Evolutionary conservation across 2,797 vertebrate genomes (phyloP).

Genomic region (Sphenopsis melanotis): DNA sequence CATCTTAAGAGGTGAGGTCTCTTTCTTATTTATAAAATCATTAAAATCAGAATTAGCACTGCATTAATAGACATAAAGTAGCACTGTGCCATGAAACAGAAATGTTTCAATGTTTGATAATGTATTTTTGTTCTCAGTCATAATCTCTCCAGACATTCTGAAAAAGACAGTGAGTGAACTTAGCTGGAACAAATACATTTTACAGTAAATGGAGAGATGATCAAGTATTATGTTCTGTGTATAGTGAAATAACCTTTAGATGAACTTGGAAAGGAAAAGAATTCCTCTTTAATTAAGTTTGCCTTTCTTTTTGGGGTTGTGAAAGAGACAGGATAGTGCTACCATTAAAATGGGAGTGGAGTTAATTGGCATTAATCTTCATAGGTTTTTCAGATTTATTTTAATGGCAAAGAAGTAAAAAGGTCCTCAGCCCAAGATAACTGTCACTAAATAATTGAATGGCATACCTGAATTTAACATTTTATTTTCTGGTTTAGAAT

Average conservation of each 20-base stretch:
- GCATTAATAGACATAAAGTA: background rate
- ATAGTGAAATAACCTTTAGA: background rate
- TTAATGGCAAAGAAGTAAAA: background rate
- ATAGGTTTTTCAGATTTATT: background rate
- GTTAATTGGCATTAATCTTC: background rate
- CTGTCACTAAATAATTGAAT: background rate
- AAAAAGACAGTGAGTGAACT: background rate
- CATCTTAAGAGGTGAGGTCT: background rate
- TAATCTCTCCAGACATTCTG: background rate
- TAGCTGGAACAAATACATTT: background rate
- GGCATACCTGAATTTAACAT: background rate
- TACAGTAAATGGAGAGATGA: background rate
- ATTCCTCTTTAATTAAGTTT: conserved; percentile 26
- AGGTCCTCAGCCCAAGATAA: background rate
- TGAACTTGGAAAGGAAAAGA: background rate
- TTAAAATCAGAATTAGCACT: background rate
- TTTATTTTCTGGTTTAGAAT: background rate
- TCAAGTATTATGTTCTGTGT: background rate
- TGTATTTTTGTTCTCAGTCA: background rate
- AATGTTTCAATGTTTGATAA: background rate
- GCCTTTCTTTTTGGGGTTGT: background rate
- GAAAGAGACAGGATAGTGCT: background rate
- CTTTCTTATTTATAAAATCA: background rate
- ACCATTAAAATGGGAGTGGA: background rate
- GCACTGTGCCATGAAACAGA: background rate